Evolutionary conservation across 23 tunicate species (phyloP).

Genomic region (Halocynthia roretzi): DNA sequence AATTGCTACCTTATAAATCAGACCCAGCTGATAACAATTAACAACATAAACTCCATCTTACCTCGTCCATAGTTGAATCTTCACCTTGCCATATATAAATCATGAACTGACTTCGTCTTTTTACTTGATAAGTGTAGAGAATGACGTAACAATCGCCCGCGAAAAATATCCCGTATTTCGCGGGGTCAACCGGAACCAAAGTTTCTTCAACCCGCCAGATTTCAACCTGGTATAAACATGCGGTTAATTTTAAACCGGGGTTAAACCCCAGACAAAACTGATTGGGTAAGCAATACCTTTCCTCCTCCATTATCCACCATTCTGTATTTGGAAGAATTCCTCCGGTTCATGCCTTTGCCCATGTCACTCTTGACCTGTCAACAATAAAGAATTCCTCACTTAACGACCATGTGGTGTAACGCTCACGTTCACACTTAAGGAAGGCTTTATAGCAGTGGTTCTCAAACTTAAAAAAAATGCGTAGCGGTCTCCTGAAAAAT

Average conservation of each 20-base stretch:
- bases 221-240: slow-evolving; percentile 35
- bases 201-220: slow-evolving; percentile 73
- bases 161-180: slow-evolving; percentile 55
- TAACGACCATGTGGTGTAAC: not conserved
- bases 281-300: not conserved
- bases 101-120: slow-evolving; percentile 40
- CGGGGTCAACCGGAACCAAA: slow-evolving; percentile 33
- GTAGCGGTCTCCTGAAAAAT: too few species aligned
- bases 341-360: slow-evolving; percentile 42
- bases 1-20: too few species aligned
- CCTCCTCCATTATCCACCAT: slow-evolving; percentile 93
- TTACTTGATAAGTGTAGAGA: slow-evolving; percentile 66
- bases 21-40: too few species aligned
- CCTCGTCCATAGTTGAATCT: slow-evolving; percentile 78
- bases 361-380: slow-evolving; percentile 65
- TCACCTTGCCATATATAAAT: slow-evolving; percentile 93
- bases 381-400: not conserved
- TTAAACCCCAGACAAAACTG: too few species aligned
- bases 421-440: not conserved
- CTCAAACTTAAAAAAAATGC: too few species aligned
- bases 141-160: slow-evolving; percentile 80
- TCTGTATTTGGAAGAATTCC: slow-evolving; percentile 75
- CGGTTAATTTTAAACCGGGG: too few species aligned
- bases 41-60: slow-evolving; percentile 1
- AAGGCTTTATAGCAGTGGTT: too few species aligned